phyloP scores from a whole-genome alignment of 2,888 invertebrate species.

The Dyspetes luteomarginatus region DNA sequence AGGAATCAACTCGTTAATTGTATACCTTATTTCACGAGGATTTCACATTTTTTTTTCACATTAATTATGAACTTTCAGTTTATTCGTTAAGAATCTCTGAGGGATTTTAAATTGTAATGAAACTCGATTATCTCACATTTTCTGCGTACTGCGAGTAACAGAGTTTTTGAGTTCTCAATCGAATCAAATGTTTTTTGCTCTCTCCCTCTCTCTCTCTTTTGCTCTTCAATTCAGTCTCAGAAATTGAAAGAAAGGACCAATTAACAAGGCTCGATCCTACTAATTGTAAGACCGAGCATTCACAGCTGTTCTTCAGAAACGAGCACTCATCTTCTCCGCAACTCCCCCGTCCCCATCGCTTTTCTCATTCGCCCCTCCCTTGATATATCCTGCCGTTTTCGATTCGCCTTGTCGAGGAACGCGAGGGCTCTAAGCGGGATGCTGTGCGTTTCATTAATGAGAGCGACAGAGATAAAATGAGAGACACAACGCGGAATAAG shows the following conservation, averaged over 20 bases:
- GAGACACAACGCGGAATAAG: not conserved
- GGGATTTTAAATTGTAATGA: not conserved
- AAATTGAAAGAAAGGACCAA: conserved; percentile 62
- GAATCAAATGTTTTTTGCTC: conserved; percentile 51
- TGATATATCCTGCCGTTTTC: conserved; percentile 42
- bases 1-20: not conserved
- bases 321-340: conserved; percentile 40
- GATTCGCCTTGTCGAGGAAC: conserved; percentile 47
- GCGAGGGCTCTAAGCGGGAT: too few relatives aligned
- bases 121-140: not conserved
- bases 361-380: conserved; percentile 39
- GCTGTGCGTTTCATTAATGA: conserved; percentile 38
- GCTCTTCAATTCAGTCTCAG: conserved; percentile 40
- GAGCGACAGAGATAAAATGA: conserved; percentile 35
- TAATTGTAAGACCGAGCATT: conserved; percentile 61
- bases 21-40: too few relatives aligned
- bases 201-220: not conserved
- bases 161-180: conserved; percentile 29
- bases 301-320: conserved; percentile 60
- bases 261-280: conserved; percentile 58
- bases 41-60: not conserved
- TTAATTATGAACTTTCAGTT: not conserved
- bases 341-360: conserved; percentile 17
- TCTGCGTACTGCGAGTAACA: not conserved
- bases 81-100: not conserved